Conservation (phyloP, 2,113 vertebrate species). For the Butorides virescens region DNA sequence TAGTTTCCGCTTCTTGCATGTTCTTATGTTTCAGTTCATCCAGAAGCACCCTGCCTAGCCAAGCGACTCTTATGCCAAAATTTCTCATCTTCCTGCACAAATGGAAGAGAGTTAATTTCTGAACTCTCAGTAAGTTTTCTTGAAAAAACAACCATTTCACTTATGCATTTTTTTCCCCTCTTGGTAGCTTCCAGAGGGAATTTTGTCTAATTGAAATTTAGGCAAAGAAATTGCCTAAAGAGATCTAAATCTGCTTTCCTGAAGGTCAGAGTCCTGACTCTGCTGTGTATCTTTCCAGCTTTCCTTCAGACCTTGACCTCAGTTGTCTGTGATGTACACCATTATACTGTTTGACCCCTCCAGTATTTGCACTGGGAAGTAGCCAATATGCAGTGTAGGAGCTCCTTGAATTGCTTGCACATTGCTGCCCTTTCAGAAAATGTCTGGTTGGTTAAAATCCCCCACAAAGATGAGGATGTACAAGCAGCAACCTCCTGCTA, state of each 20-base stretch:
- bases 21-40: slow-evolving; percentile 2
- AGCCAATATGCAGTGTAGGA: not conserved
- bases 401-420: not conserved
- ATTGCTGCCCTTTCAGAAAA: not conserved
- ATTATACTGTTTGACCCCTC: not conserved
- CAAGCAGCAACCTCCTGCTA: not conserved
- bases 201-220: not conserved
- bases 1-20: slow-evolving; percentile 20
- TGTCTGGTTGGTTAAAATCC: not conserved
- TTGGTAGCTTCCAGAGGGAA: not conserved
- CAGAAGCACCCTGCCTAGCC: slow-evolving; percentile 12
- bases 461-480: not conserved
- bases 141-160: not conserved
- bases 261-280: not conserved
- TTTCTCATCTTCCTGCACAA: not conserved
- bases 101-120: not conserved
- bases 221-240: not conserved
- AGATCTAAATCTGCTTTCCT: not conserved
- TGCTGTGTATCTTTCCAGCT: not conserved
- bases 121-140: not conserved
- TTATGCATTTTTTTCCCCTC: not conserved
- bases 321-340: not conserved
- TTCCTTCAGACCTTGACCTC: not conserved
- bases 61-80: not conserved
- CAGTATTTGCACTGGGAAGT: not conserved